Conservation (phyloP, 2,113 vertebrate species). For the Eonycteris spelaea region DNA sequence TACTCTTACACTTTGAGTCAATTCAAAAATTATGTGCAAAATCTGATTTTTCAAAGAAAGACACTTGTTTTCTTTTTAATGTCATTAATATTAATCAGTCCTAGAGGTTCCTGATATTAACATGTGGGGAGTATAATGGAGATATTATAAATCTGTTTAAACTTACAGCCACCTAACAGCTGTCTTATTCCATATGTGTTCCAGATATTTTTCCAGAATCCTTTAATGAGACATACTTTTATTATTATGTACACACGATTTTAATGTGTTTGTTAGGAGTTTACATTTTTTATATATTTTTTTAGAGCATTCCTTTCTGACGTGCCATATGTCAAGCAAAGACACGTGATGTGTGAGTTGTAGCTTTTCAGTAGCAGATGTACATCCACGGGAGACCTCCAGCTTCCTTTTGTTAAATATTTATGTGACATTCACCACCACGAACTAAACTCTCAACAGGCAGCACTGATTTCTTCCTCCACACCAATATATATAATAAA, state of each 20-base stretch:
- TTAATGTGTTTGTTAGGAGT: slow-evolving; percentile 40
- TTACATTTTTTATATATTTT: slow-evolving; percentile 14
- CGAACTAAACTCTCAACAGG: slow-evolving; percentile 3
- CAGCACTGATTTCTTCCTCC: background rate
- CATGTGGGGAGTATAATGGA: background rate
- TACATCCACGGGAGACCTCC: background rate
- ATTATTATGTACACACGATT: slow-evolving; percentile 37
- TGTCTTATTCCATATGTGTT: slow-evolving; percentile 51
- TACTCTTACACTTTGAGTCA: slow-evolving; percentile 17
- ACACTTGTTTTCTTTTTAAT: slow-evolving; percentile 53
- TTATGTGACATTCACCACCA: slow-evolving; percentile 51
- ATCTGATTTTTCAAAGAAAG: slow-evolving; percentile 59
- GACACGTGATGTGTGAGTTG: background rate
- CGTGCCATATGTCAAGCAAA: slow-evolving; percentile 40
- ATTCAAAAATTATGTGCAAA: slow-evolving; percentile 42
- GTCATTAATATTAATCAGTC: slow-evolving; percentile 57
- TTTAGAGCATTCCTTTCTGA: slow-evolving; percentile 36
- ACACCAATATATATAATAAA: background rate
- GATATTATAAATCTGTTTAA: slow-evolving; percentile 63
- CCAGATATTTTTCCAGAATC: slow-evolving; percentile 42
- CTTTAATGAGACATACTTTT: slow-evolving; percentile 21
- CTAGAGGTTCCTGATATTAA: slow-evolving; percentile 35
- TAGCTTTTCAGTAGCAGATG: slow-evolving; percentile 47
- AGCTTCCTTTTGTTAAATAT: slow-evolving; percentile 64
- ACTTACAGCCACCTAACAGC: slow-evolving; percentile 13